Evolutionary conservation across 2,888 invertebrate species (phyloP), one percentile per base, ranked within the genome.

Genomic region (Cataglyphis rosenhaueri): DNA sequence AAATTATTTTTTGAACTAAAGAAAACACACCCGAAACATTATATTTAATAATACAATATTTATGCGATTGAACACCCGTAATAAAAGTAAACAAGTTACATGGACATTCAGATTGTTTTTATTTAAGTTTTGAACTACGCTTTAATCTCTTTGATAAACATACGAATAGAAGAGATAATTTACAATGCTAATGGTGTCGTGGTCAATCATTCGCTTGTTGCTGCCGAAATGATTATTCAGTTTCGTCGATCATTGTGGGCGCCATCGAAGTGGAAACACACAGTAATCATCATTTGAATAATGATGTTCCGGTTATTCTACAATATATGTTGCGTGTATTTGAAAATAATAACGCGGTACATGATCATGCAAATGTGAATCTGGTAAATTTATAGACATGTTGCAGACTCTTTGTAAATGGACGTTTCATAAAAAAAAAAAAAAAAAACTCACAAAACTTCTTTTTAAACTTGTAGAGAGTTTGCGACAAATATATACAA

Each of bases 141-240:
- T 41, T 41, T 74, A 52, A 64, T 64, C 18, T 41, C 21, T 78
- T 68, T 66, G 12, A 29, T 57, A 57, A 29, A 55, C 41, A 35
- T 12, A 15, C 1, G 3, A 10, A 59, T 25, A 10, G 44, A 12
- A 70, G 44, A 59, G 21, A 35, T 35, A 32, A 79, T 79, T 79
- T 79, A 79, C 78, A 79, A 61, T 70, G 70, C 70, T 68, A 78
- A 82, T 3, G 61, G 70, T 29, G 41, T 62, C n/a, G 8, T 29
- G 52, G 21, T 82, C 48, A 12, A 62, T 78, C 82, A 82, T 68
- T 1, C 29, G 21, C 78, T 44, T 55, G 64, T 65, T 65, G 57
- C 52, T 38, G 12, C 68, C 29, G 76, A 64, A 76, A 65, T 21
- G 61, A 68, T 62, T 57, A 61, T 78, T 35, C 35, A 29, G 44